Base-by-base conservation (phyloP, 2,113 vertebrate species). In the Poecile atricapillus region DNA sequence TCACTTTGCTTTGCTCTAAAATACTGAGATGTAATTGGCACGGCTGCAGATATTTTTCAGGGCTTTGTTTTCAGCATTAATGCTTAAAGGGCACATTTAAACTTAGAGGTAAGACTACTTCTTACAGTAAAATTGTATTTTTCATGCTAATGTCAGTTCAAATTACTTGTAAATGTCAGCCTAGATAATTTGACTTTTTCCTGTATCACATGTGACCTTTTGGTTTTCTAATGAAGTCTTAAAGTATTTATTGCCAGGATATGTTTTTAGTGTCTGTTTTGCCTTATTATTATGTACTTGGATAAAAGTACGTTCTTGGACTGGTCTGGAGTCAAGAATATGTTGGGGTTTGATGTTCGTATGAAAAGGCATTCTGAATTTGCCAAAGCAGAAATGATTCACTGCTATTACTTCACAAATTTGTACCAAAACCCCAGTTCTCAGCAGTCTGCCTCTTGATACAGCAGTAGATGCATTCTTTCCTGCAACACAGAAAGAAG, bases 91-190 rank as follows among this genome's bases (percentile, higher is more conserved):
- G 94, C 60, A 81, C 43, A 15, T 84, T 84, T 87, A 71, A 89
- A 95, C 71, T 91, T 46, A 53, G 24, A 96, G 43, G 37, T 76
- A 56, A 88, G 83, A 31, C 37, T 77, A 46, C 62, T 70, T 90
- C n/a, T 78, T 89, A 79, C 55, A 71, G 70, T 91, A 77, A 75
- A 94, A 94, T 84, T 49, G 24, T 93, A 58, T 87, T 94, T 95
- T 83, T 85, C 70, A 77, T 94, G 60, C 56, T 81, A 63, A 70
- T 87, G 58, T 47, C 43, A 2, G 16, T 71, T 94, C 65, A 95
- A 92, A 95, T 89, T 88, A 76, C 77, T 79, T 76, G 84, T 65
- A 94, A 94, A 87, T 95, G 94, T 83, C 95, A 95, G 73, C 67
- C 43, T 90, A 70, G 82, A 43, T 89, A 92, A 86, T 87, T 62